phyloP scores from a whole-genome alignment of 2,888 invertebrate genomes.

The Nemurella pictetii region DNA sequence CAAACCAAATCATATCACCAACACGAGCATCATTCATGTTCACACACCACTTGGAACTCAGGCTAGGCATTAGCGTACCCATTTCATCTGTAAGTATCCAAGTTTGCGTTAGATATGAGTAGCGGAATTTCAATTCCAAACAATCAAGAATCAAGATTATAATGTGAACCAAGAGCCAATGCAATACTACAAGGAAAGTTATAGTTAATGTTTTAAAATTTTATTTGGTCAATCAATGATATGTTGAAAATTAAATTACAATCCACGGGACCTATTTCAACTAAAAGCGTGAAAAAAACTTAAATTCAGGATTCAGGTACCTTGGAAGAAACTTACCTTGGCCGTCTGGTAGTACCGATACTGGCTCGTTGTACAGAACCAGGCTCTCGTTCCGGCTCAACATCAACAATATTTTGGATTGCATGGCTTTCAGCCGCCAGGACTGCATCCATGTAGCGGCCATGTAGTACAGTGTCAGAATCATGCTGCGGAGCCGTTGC shows the following conservation, averaged over 20 bases:
- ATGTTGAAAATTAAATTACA: neutral
- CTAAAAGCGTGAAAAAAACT: no score
- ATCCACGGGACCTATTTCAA: neutral
- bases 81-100: conserved; percentile 34
- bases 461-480: conserved; percentile 81
- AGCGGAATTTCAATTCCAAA: no score
- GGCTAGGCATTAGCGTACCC: conserved; percentile 37
- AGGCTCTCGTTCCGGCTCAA: conserved; percentile 46
- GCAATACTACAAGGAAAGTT: neutral
- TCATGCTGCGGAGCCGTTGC: conserved; percentile 54
- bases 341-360: conserved; percentile 42
- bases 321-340: conserved; percentile 46
- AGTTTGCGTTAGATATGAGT: neutral
- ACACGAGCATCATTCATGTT: conserved; percentile 52
- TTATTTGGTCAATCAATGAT: no score
- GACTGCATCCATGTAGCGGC: conserved; percentile 82
- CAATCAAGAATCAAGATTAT: neutral
- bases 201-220: neutral
- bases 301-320: neutral
- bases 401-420: conserved; percentile 62
- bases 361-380: conserved; percentile 48
- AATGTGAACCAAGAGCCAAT: neutral
- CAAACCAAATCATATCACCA: conserved; percentile 64
- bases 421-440: conserved; percentile 73
- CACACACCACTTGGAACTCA: conserved; percentile 47